Percentiles rank a stretch among this genome's conserved stretches.
Evolutionary conservation across 2,888 invertebrate genomes (phyloP).

Genomic region (Aphidoletes aphidimyza): DNA sequence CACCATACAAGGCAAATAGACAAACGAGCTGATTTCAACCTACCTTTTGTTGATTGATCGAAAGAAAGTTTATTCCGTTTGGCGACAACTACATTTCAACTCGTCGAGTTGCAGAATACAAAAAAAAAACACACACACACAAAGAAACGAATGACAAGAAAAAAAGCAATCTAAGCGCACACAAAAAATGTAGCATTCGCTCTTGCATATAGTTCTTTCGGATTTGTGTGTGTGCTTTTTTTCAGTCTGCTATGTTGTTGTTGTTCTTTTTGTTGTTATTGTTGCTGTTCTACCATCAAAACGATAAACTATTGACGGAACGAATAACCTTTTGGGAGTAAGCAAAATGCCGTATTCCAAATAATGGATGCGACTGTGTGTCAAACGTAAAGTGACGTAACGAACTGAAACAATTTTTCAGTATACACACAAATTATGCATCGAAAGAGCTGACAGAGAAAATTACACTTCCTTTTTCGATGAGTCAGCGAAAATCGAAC

Average conservation of each 20-base stretch:
- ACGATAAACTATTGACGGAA: not conserved
- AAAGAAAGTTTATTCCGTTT: no score
- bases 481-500: not conserved
- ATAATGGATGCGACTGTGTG: not conserved
- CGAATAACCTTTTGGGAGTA: not conserved
- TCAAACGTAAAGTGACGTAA: not conserved
- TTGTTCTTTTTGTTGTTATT: not conserved
- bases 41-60: no score
- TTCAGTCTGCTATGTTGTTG: not conserved
- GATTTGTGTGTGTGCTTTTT: no score
- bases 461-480: constrained; percentile 26
- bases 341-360: not conserved
- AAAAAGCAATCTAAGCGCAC: no score
- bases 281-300: not conserved
- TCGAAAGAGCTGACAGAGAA: constrained; percentile 5
- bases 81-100: no score
- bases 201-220: no score
- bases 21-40: no score
- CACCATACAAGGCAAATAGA: no score
- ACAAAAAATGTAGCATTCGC: no score
- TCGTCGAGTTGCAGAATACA: no score
- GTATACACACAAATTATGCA: constrained; percentile 17
- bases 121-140: no score
- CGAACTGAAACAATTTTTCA: constrained; percentile 21
- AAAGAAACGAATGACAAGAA: no score